phyloP scores from a whole-genome alignment of 92 coral and sea anemone genomes.

The Pocillopora grandis region DNA sequence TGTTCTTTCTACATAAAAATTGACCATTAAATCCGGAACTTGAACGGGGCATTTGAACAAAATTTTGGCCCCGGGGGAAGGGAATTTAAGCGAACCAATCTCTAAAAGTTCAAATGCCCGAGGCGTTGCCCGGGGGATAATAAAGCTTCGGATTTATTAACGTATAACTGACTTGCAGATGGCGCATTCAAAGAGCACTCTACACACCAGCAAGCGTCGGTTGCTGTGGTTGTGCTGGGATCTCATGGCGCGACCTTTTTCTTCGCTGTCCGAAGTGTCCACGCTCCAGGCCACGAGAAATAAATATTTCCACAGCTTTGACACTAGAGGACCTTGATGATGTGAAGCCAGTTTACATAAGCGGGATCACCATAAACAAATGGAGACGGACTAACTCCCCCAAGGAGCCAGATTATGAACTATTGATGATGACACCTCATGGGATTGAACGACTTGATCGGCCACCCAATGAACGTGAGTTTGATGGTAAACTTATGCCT shows the following conservation, averaged over 20 bases:
- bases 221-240: constrained; percentile 48
- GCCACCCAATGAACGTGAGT: constrained; percentile 51
- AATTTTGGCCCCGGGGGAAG: too few relatives aligned
- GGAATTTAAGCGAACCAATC: too few relatives aligned
- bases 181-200: constrained; percentile 72
- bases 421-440: constrained; percentile 64
- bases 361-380: constrained; percentile 72
- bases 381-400: constrained; percentile 61
- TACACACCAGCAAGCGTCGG: constrained; percentile 69
- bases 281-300: background rate
- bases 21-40: too few relatives aligned
- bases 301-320: constrained; percentile 45
- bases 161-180: constrained; percentile 28
- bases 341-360: constrained; percentile 74
- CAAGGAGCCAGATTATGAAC: constrained; percentile 47
- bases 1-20: too few relatives aligned
- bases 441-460: constrained; percentile 70
- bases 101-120: too few relatives aligned
- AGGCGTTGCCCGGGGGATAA: background rate
- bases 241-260: constrained; percentile 56
- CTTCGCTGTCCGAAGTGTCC: constrained; percentile 48
- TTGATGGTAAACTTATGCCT: constrained; percentile 62
- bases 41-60: too few relatives aligned
- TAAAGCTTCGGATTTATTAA: background rate
- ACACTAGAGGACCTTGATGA: constrained; percentile 73